Evolutionary conservation across 2,113 vertebrate species (phyloP).

Genomic region (Lepisosteus osseus): DNA sequence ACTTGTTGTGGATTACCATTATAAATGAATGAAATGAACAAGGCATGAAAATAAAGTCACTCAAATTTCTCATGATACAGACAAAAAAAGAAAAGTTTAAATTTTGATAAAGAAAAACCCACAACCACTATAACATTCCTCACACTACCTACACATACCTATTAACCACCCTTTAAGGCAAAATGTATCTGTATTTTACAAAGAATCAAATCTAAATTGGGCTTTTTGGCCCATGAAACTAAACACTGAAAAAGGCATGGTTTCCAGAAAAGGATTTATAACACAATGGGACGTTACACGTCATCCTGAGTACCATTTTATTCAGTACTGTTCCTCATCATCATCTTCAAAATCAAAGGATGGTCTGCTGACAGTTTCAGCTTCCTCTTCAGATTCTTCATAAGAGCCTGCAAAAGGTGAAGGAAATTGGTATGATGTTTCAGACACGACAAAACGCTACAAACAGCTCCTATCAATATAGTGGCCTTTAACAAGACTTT

Average conservation of each 20-base stretch:
- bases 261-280: background rate
- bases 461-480: background rate
- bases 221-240: background rate
- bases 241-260: constrained; percentile 2
- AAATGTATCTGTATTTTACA: constrained; percentile 18
- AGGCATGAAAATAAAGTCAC: constrained; percentile 44
- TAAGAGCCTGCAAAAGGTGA: constrained; percentile 74
- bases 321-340: constrained; percentile 59
- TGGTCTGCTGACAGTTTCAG: constrained; percentile 64
- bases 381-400: constrained; percentile 76
- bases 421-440: background rate
- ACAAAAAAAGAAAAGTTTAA: constrained; percentile 17
- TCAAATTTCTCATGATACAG: constrained; percentile 25
- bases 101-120: constrained; percentile 16
- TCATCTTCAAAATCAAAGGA: constrained; percentile 71
- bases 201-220: constrained; percentile 5
- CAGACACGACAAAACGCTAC: background rate
- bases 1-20: constrained; percentile 31
- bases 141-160: constrained; percentile 40
- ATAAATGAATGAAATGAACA: constrained; percentile 34
- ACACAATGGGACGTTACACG: constrained; percentile 12
- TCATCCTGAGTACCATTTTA: background rate
- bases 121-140: constrained; percentile 3
- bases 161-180: constrained; percentile 35
- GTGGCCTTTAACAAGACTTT: no score